Evolutionary conservation across 2,113 vertebrate species (phyloP).

Genomic region (Eidolon helvum): DNA sequence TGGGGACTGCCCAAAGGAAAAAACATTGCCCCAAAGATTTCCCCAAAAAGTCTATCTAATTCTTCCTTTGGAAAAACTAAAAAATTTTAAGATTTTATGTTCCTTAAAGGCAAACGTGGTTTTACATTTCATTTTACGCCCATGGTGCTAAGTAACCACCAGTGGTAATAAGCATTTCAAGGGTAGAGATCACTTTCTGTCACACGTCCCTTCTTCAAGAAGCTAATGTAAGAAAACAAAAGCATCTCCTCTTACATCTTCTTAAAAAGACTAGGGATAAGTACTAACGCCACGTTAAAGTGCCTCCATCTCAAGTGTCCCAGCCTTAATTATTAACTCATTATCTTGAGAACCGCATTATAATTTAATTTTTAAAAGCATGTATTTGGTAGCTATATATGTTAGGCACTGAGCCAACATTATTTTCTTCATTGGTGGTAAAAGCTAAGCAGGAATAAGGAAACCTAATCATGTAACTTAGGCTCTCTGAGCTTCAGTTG

Average conservation of each 20-base stretch:
- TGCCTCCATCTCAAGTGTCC: neutral
- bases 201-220: neutral
- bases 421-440: neutral
- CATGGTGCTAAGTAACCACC: neutral
- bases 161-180: neutral
- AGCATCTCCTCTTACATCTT: neutral
- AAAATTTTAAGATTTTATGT: neutral
- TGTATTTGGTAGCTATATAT: neutral
- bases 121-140: neutral
- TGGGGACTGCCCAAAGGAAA: neutral
- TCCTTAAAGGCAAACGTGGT: neutral
- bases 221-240: neutral
- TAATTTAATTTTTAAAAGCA: conserved; percentile 31
- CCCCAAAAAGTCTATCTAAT: neutral
- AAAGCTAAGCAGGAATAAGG: neutral
- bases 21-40: neutral
- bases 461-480: neutral
- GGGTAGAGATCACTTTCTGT: neutral
- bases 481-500: neutral
- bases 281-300: neutral
- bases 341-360: neutral
- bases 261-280: neutral
- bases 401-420: neutral
- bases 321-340: neutral
- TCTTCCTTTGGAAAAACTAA: neutral